A percentile compares a stretch with the other conserved stretches of the same genome.
These are phyloP conservation scores for Prionailurus viverrinus DNA, from an alignment of 2,113 vertebrate species.

Conservation along the genomic window DNA sequence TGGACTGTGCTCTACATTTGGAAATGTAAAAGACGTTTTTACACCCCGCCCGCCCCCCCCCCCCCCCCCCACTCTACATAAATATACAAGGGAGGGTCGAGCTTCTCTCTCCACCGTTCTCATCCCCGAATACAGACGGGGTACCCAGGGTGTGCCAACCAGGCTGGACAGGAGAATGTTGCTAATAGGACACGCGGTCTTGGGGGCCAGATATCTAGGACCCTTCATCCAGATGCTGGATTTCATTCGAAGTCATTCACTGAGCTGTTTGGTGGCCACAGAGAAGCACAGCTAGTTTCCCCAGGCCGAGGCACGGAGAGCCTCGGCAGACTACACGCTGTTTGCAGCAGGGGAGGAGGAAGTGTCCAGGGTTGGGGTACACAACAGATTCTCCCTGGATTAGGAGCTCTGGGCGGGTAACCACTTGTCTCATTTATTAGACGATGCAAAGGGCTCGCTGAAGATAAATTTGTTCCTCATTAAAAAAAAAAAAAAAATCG, in stretches of 20 bases:
- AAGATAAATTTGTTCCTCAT: conserved; percentile 32
- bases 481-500: conserved; percentile 49
- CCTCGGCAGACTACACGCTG: neutral
- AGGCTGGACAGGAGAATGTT: neutral
- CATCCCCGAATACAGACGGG: neutral
- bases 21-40: conserved; percentile 44
- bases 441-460: neutral
- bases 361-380: neutral
- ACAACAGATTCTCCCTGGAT: neutral
- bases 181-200: neutral
- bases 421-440: conserved; percentile 1
- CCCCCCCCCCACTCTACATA: neutral
- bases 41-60: neutral
- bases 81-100: neutral
- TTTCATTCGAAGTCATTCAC: neutral
- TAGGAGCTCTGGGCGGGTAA: neutral
- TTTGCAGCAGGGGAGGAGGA: neutral
- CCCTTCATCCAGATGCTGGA: neutral
- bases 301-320: neutral
- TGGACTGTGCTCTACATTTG: conserved; percentile 21
- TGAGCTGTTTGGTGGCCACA: neutral
- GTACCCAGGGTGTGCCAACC: neutral
- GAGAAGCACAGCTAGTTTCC: neutral
- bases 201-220: conserved; percentile 2
- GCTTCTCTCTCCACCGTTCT: neutral